phyloP scores from a whole-genome alignment of 2,888 invertebrate genomes.

The Byasa hedistus region DNA sequence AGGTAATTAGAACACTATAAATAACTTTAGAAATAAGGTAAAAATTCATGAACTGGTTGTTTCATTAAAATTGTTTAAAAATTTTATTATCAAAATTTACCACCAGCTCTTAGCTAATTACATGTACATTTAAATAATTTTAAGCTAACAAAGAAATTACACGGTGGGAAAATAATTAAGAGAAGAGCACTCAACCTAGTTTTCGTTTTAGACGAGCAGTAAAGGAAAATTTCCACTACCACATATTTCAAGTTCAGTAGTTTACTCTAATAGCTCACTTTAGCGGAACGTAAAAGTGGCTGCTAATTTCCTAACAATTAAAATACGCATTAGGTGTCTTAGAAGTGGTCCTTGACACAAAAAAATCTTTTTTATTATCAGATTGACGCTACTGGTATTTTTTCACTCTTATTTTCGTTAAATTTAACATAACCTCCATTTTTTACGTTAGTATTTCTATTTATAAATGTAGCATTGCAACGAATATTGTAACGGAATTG shows the following conservation, averaged over 20 bases:
- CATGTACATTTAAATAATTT: neutral
- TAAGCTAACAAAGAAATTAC: slow-evolving; percentile 1
- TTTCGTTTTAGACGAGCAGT: slow-evolving; percentile 14
- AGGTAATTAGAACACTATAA: slow-evolving; percentile 37
- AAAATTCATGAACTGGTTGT: neutral
- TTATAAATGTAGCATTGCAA: too few relatives aligned
- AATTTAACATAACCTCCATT: neutral
- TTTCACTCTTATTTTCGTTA: neutral
- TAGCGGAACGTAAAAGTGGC: neutral
- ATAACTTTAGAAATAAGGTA: slow-evolving; percentile 8
- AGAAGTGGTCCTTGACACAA: neutral
- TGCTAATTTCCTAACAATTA: slow-evolving; percentile 6
- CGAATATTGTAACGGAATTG: too few relatives aligned
- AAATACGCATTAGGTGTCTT: neutral
- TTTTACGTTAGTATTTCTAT: too few relatives aligned
- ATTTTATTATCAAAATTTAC: neutral
- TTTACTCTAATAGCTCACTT: slow-evolving; percentile 10
- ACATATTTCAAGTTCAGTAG: slow-evolving; percentile 20
- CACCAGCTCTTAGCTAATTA: neutral
- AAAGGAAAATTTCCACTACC: slow-evolving; percentile 18
- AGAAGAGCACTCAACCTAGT: slow-evolving; percentile 23
- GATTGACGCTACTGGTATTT: neutral
- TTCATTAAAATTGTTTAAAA: neutral
- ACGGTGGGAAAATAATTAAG: slow-evolving; percentile 16
- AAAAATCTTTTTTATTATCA: neutral